Conservation (phyloP, 2,113 vertebrate species). For the Mustela lutreola region DNA sequence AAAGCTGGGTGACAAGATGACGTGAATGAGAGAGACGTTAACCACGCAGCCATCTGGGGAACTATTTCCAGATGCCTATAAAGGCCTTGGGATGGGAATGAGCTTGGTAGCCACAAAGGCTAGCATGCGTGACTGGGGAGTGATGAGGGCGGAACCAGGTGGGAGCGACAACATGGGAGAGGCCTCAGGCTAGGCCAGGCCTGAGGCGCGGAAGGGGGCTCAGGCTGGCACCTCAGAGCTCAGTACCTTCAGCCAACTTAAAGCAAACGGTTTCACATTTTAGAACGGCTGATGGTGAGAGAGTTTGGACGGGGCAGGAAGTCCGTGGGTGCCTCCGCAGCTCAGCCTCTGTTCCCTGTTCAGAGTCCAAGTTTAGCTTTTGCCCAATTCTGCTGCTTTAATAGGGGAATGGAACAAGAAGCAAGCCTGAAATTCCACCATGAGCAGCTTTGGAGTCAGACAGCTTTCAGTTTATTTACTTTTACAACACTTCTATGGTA, state of each 20-base stretch:
- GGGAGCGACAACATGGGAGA: background rate
- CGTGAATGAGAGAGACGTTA: background rate
- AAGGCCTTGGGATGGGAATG: background rate
- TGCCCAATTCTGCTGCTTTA: slow-evolving; percentile 3
- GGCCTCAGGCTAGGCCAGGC: background rate
- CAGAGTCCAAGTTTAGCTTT: slow-evolving; percentile 3
- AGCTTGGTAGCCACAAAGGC: background rate
- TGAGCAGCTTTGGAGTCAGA: slow-evolving; percentile 8
- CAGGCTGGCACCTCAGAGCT: background rate
- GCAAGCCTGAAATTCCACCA: slow-evolving; percentile 31
- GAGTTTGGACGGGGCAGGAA: background rate
- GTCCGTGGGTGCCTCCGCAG: background rate
- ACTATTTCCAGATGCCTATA: background rate
- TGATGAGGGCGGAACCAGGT: background rate
- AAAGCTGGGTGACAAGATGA: background rate
- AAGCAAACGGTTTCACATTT: background rate
- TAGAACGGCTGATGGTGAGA: background rate
- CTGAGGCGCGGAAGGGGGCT: accelerated
- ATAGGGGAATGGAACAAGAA: background rate
- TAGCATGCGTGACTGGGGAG: background rate
- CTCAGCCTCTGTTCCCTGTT: background rate
- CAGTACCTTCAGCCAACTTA: background rate
- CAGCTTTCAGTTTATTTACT: slow-evolving; percentile 42
- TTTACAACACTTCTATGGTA: slow-evolving; percentile 35
- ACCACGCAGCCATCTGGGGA: background rate